Evolutionary conservation across 2,888 invertebrate species (phyloP), one percentile per base, ranked within the genome.

Genomic region (Salticus scenicus): DNA sequence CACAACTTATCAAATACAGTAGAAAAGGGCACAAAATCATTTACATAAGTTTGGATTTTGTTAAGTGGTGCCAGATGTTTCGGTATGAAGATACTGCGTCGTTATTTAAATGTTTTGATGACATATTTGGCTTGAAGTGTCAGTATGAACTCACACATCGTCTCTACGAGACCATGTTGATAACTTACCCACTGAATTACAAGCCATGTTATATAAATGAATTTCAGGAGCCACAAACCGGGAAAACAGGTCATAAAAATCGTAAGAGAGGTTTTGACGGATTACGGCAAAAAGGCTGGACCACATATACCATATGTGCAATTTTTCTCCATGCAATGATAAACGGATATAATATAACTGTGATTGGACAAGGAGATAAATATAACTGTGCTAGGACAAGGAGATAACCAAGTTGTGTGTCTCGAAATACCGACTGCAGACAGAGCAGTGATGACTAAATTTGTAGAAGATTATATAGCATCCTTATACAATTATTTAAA

Each of bases 361-460:
- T 57, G 7, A 1, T 57, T 0, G 20, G 57, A 7, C 57, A 57
- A n/a, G 57, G 57, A n/a, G 57, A 57, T 4, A 57, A 57, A 57
- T n/a, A 57, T 57, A 7, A 57, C 57, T 0, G 7, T 57, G 7
- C 4, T 57, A 2, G 20, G 57, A 7, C 57, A 57, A n/a, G 57
- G 57, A n/a, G 57, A 57, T 4, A 57, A 57, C 57, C 57, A 57
- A 24, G 57, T 57, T n/a, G 20, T 57, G 20, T 57, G 57, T 20
- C 20, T 57, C 1, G 20, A 57, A n/a, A 24, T 57, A 8, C 57
- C 57, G 8, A 5, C 20, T 5, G 10, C 17, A 57, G 27, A n/a
- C 1, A 7, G 20, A 0, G 20, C 2, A n/a, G 27, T 10, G n/a
- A 57, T 57, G 57, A 47, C 57, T 0, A n/a, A 2, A n/a, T 57